Conservation (phyloP, 2,113 vertebrate species). For the Parus major region DNA sequence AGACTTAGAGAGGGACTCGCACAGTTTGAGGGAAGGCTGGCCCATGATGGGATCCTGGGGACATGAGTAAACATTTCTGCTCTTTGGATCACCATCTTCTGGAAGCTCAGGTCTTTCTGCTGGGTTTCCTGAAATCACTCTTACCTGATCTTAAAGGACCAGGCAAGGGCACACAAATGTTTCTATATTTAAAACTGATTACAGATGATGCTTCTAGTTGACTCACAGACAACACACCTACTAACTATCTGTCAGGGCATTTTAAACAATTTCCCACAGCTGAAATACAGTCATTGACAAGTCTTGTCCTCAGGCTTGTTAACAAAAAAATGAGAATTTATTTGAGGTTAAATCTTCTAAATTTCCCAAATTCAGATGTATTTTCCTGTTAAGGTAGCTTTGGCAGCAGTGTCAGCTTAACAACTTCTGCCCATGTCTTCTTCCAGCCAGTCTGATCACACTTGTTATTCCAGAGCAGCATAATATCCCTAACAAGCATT, state of each 20-base stretch:
- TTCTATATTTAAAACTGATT: background rate
- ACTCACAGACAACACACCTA: background rate
- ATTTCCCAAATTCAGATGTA: background rate
- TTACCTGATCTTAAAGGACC: background rate
- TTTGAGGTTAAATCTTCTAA: background rate
- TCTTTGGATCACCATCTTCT: background rate
- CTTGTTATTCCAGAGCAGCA: background rate
- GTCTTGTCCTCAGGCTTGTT: background rate
- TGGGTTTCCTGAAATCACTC: background rate
- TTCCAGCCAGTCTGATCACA: background rate
- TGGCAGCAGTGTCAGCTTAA: background rate
- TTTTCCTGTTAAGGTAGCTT: background rate
- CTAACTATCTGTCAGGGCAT: background rate
- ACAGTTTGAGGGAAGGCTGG: background rate
- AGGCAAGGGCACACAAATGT: background rate
- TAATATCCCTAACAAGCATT: background rate
- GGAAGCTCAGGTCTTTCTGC: background rate
- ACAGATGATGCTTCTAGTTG: background rate
- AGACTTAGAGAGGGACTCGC: accelerated
- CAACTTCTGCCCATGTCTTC: background rate
- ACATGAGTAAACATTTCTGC: background rate
- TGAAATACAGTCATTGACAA: background rate
- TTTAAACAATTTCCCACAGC: background rate
- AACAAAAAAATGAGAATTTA: background rate
- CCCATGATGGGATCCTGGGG: no score